Percentiles rank a stretch among this genome's conserved stretches.
Evolutionary conservation across 2,113 vertebrate genomes (phyloP).

Genomic region (Hyaena hyaena): DNA sequence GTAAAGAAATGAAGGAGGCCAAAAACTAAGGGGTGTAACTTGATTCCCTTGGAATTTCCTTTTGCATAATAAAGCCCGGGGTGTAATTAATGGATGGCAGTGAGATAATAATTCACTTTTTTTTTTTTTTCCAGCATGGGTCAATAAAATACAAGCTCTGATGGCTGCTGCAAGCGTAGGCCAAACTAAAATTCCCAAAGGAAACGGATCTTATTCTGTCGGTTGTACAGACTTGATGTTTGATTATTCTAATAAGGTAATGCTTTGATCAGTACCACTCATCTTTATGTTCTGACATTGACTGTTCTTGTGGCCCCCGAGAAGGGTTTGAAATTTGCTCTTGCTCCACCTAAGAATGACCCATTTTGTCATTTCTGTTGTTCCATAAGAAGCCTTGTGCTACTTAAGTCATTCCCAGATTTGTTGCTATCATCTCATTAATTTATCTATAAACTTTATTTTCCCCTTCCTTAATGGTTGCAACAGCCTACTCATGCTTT

Average conservation of each 20-base stretch:
- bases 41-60: background rate
- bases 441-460: background rate
- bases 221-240: constrained; percentile 96
- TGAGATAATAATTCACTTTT: background rate
- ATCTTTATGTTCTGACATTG: background rate
- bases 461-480: background rate
- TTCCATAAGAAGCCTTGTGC: background rate
- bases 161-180: constrained; percentile 70
- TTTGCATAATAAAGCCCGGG: background rate
- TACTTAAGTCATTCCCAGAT: background rate
- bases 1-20: background rate
- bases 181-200: constrained; percentile 88
- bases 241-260: constrained; percentile 90
- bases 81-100: background rate
- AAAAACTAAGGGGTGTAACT: background rate
- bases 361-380: background rate
- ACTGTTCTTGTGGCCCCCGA: background rate
- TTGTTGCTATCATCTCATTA: background rate
- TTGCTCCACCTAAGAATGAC: background rate
- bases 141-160: constrained; percentile 4
- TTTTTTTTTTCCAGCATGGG: constrained; percentile 64
- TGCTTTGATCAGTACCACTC: background rate
- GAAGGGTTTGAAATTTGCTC: background rate
- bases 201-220: constrained; percentile 91
- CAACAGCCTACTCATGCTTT: background rate